Evolutionary conservation across 1,140 invertebrate genomes (phyloP), one percentile per base, ranked within the genome.

Genomic region (Plodia interpunctella): DNA sequence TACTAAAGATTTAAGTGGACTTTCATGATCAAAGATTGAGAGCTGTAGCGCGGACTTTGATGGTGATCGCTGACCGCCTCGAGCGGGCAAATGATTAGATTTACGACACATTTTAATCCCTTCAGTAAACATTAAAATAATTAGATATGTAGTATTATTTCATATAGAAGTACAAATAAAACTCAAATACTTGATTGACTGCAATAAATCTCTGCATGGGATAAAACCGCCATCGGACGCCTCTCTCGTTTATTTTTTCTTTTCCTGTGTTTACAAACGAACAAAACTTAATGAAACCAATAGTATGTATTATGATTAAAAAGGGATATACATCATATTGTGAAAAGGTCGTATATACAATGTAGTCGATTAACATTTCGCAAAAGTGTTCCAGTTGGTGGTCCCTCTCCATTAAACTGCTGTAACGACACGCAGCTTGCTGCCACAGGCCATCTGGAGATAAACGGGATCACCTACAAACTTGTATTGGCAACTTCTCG

Each of bases 1-100:
- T 53, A n/a, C 21, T 53, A 25, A 53, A 53, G 51, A 53, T 53
- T 53, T 53, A 25, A 53, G 13, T 53, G 19, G 20, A n/a, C 21
- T 25, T 53, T 25, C 51, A 53, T 53, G 19, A 15, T 20, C 19
- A 11, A 21, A 8, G 20, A 53, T 25, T 53, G 20, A 53, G 51
- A 25, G 19, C 20, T 9, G 20, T 53, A 15, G 38, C 38, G 38
- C 2, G 38, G 6, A 44, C 38, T 44, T 44, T 44, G 38, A 44
- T 44, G 38, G 2, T 10, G 38, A 44, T 38, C 38, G n/a, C 38
- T n/a, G 38, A 3, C 38, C n/a, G 38, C 38, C 38, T 10, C 13
- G 2, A 15, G 38, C 38, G 38, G n/a, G 10, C 38, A 44, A 44
- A 44, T n/a, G 38, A 44, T 44, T n/a, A 15, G 15, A 44, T 44